Evolutionary conservation across 2,113 vertebrate genomes (phyloP).

Genomic region (Hemiscyllium ocellatum): DNA sequence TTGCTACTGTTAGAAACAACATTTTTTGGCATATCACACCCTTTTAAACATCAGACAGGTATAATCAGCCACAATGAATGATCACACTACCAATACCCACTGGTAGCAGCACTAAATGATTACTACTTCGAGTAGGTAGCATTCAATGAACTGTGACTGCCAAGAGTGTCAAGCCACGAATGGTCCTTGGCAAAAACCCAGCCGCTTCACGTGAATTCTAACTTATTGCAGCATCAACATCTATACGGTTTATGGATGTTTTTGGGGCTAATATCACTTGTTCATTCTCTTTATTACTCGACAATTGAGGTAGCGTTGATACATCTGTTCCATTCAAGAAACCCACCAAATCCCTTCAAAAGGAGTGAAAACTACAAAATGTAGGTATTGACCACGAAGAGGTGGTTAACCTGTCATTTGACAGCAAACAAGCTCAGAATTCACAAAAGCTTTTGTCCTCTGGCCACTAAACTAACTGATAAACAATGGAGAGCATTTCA

Average conservation of each 20-base stretch:
- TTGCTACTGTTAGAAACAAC: background rate
- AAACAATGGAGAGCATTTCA: background rate
- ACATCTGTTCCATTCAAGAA: background rate
- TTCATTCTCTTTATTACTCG: background rate
- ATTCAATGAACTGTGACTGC: background rate
- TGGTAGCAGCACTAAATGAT: background rate
- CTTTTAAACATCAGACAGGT: background rate
- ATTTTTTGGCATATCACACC: background rate
- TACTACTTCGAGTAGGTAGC: background rate
- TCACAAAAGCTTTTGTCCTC: background rate
- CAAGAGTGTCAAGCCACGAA: too few species aligned
- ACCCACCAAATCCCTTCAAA: background rate
- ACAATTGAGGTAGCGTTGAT: background rate
- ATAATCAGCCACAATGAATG: background rate
- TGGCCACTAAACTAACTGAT: background rate
- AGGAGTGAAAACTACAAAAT: background rate
- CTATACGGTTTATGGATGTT: background rate
- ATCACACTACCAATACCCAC: background rate
- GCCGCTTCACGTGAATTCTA: background rate
- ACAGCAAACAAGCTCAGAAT: too few species aligned
- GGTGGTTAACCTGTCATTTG: background rate
- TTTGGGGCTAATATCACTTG: background rate
- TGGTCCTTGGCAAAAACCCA: background rate
- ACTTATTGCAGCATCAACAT: background rate
- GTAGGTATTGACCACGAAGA: background rate